A percentile compares a stretch with the other conserved stretches of the same genome.
phyloP scores from a whole-genome alignment of 2,113 vertebrate genomes.

The Hippocampus barbouri region DNA sequence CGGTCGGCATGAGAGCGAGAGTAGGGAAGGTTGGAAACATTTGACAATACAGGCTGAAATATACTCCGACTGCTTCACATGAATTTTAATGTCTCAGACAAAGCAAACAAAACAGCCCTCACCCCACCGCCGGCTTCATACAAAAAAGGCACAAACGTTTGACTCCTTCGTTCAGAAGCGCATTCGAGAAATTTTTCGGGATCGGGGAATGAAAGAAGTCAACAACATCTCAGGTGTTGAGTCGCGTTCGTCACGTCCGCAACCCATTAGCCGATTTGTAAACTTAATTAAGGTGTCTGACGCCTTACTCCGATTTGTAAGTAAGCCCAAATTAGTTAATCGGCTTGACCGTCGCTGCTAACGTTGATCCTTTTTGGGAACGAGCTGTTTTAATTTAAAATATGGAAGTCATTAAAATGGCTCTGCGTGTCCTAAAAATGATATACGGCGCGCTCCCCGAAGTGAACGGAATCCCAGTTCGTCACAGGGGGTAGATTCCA shows the following conservation, averaged over 20 bases:
- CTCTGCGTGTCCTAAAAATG: no score
- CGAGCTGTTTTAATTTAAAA: not conserved
- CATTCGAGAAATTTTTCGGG: not conserved
- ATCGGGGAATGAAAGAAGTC: conserved; percentile 8
- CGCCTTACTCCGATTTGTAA: not conserved
- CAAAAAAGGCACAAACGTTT: not conserved
- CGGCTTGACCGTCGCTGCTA: not conserved
- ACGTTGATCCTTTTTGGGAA: not conserved
- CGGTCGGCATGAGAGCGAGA: conserved; percentile 12
- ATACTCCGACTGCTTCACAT: not conserved
- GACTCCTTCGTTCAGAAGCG: not conserved
- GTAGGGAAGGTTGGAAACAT: conserved; percentile 7
- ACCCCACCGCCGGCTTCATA: no score
- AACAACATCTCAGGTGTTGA: not conserved
- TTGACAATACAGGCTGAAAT: not conserved
- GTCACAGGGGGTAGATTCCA: no score
- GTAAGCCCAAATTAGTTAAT: not conserved
- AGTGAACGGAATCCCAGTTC: no score
- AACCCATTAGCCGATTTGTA: conserved; percentile 16
- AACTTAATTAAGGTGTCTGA: not conserved
- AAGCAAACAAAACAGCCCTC: not conserved
- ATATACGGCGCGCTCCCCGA: no score
- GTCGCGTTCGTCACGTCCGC: conserved; percentile 32
- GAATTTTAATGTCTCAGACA: not conserved
- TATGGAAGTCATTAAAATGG: not conserved